Evolutionary conservation across 2,888 invertebrate genomes (phyloP), one percentile per base, ranked within the genome.

Genomic region (Ctenicera cuprea): DNA sequence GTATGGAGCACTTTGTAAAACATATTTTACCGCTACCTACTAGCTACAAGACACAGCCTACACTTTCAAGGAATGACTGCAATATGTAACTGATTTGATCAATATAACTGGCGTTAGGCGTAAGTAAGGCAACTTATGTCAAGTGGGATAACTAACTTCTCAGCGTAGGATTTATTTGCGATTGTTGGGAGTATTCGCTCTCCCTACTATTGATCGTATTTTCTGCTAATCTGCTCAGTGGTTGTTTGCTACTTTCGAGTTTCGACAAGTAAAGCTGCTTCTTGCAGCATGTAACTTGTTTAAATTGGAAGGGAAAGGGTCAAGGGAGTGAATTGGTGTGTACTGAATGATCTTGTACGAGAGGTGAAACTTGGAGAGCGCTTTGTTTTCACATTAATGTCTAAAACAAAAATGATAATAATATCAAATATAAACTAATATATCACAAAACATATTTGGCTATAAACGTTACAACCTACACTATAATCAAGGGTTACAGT

Each of bases 121-220:
- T 26, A 54, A 18, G 45, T 45, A 33, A 33, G 20, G 48, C 48
- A 18, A 48, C 20, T 20, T 48, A 48, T 48, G 48, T 48, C 48
- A 48, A 18, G 3, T 16, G 9, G 48, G 5, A 48, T 54, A 54
- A 30, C 54, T 54, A 54, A 54, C 14, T 54, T 48, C 9, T 1
- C 45, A 12, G 54, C 14, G 54, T 54, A 54, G 54, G 54, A 54
- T 26, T 26, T 54, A 54, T 18, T 48, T 48, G 48, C 48, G 48
- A 48, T 11, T 16, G 7, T 14, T 1, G 48, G 4, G 1, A 48
- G 9, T 48, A 1, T 16, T 11, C 18, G 2, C 18, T 14, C 14
- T 9, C 20, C 48, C 9, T 48, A 18, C 11, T 18, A 9, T 8
- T 8, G 9, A 9, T 9, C 9, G 33, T 9, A 33, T 9, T 33